phyloP scores from a whole-genome alignment of 2,113 vertebrate genomes.

The Mesocricetus auratus region DNA sequence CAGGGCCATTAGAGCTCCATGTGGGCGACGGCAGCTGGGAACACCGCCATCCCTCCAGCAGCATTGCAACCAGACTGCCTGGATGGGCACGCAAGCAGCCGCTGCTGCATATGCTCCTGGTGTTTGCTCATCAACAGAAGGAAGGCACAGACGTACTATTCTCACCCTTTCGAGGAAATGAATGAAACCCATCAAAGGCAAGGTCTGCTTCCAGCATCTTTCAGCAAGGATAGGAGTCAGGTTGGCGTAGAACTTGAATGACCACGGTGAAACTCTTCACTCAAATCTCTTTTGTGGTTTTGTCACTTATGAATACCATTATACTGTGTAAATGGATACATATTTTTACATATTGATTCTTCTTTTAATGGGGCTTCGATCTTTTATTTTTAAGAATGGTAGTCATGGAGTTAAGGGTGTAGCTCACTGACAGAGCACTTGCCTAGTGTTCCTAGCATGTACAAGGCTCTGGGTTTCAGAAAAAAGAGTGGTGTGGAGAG shows the following conservation, averaged over 20 bases:
- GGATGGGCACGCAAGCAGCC: conserved; percentile 70
- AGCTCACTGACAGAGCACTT: neutral
- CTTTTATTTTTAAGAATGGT: conserved; percentile 19
- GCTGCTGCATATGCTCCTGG: conserved; percentile 78
- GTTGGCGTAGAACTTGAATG: neutral
- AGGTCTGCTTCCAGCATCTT: conserved; percentile 4
- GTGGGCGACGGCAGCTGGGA: conserved; percentile 85
- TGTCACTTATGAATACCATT: neutral
- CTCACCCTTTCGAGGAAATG: conserved; percentile 80
- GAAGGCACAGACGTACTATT: conserved; percentile 26
- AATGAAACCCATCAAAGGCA: conserved; percentile 69
- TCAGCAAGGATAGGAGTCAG: neutral
- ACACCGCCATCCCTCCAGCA: conserved; percentile 75
- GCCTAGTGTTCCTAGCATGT: neutral
- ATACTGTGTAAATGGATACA: neutral
- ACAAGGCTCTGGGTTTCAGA: neutral
- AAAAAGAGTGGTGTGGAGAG: neutral
- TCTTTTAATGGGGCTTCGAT: neutral
- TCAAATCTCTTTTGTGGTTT: neutral
- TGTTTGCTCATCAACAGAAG: conserved; percentile 76
- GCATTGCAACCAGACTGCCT: conserved; percentile 71
- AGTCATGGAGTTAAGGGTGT: neutral
- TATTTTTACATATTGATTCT: neutral
- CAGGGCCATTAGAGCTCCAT: conserved; percentile 84
- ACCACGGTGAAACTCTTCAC: neutral